Evolutionary conservation across 2,888 invertebrate genomes (phyloP).

Genomic region (Troides aeacus): DNA sequence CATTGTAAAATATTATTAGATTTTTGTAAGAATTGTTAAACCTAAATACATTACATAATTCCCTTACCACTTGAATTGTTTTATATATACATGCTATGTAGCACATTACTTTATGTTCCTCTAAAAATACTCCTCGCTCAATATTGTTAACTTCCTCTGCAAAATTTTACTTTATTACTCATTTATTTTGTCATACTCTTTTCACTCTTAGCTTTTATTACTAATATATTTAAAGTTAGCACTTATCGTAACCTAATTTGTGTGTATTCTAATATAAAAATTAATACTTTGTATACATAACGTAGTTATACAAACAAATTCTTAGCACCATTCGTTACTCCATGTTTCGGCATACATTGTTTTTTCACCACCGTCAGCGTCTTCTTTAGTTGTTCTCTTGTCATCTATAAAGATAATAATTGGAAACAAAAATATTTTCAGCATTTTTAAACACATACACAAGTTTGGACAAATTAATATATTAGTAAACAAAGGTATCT

Average conservation of each 20-base stretch:
- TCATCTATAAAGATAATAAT: slow-evolving; percentile 47
- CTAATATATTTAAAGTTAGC: too few relatives aligned
- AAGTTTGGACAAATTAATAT: too few relatives aligned
- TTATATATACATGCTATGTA: slow-evolving; percentile 63
- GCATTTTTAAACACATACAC: too few relatives aligned
- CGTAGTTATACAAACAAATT: background rate
- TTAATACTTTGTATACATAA: background rate
- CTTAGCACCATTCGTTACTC: slow-evolving; percentile 71
- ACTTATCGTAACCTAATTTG: background rate
- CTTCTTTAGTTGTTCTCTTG: slow-evolving; percentile 79
- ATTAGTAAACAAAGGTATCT: too few relatives aligned
- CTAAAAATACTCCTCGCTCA: slow-evolving; percentile 60
- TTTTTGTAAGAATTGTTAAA: background rate
- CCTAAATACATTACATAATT: background rate
- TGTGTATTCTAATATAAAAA: background rate
- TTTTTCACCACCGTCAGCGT: slow-evolving; percentile 80
- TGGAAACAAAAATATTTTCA: too few relatives aligned
- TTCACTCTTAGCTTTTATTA: too few relatives aligned
- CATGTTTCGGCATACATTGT: slow-evolving; percentile 81
- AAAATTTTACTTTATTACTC: slow-evolving; percentile 31
- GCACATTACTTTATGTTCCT: slow-evolving; percentile 62
- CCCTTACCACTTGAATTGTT: slow-evolving; percentile 56
- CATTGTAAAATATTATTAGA: too few relatives aligned
- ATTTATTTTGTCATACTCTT: too few relatives aligned
- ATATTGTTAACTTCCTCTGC: slow-evolving; percentile 60